A percentile compares a stretch with the other conserved stretches of the same genome.
Conservation (phyloP, 2,113 vertebrate genomes). For the Sander vitreus region DNA sequence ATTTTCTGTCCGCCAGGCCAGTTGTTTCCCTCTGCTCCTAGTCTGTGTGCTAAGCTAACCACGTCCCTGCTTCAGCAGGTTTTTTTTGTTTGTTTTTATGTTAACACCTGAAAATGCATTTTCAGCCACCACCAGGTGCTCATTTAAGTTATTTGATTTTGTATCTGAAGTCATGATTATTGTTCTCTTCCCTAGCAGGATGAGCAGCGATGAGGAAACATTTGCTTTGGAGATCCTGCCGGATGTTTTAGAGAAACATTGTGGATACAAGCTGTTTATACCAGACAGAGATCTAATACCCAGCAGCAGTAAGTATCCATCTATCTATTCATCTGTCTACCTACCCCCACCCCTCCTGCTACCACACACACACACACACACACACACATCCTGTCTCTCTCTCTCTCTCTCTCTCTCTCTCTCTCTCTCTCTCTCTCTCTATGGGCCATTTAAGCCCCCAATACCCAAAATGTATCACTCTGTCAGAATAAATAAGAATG, state of each 20-base stretch:
- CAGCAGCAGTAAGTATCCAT: conserved; percentile 93
- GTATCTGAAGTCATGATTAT: background rate
- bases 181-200: conserved; percentile 73
- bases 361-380: conserved; percentile 9
- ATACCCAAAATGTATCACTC: conserved; percentile 58
- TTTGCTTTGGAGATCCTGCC: conserved; percentile 97
- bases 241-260: conserved; percentile 98
- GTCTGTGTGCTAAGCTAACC: too few relatives aligned
- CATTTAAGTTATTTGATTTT: background rate
- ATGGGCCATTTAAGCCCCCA: conserved; percentile 9
- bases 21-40: too few relatives aligned
- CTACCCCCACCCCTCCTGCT: background rate
- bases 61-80: too few relatives aligned
- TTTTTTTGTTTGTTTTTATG: background rate
- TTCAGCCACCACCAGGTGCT: background rate
- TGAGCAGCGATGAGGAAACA: conserved; percentile 96
- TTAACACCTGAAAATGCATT: background rate
- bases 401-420: too few relatives aligned
- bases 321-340: background rate
- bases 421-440: background rate
- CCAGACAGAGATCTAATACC: conserved; percentile 99
- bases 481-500: conserved; percentile 65
- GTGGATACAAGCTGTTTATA: conserved; percentile 98
- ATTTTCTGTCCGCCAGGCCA: too few relatives aligned
- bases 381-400: background rate